Conservation (phyloP, 1,140 invertebrate genomes). For the Orius insidiosus region DNA sequence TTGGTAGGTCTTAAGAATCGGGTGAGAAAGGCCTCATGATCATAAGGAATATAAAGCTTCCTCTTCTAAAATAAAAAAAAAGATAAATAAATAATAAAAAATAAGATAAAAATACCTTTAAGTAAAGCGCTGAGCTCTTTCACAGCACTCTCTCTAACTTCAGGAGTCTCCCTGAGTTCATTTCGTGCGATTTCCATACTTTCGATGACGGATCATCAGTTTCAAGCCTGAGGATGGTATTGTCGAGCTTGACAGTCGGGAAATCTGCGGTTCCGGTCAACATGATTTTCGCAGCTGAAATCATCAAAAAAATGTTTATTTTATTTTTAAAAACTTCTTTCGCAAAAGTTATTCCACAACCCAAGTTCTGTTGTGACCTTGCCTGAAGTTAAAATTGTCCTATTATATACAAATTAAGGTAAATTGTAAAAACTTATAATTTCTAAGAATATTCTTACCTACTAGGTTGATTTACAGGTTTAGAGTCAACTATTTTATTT, state of each 20-base stretch:
- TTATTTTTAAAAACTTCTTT: no score
- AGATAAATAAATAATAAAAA: constrained; percentile 14
- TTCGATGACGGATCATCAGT: constrained; percentile 38
- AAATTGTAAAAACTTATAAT: no score
- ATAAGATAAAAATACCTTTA: constrained; percentile 33
- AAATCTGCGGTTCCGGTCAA: constrained; percentile 44
- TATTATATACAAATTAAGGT: no score
- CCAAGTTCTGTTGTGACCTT: no score
- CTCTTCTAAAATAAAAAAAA: constrained; percentile 38
- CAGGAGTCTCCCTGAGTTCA: constrained; percentile 53
- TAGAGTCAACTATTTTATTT: no score
- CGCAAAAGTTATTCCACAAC: no score
- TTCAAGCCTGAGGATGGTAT: constrained; percentile 48
- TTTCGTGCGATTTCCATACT: constrained; percentile 47
- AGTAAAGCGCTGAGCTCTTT: constrained; percentile 42
- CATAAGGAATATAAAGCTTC: constrained; percentile 41
- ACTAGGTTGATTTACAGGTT: no score
- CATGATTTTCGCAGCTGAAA: constrained; percentile 41
- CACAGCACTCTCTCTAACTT: constrained; percentile 40
- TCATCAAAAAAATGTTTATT: neutral
- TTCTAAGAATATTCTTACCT: no score
- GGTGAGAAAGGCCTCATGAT: constrained; percentile 54
- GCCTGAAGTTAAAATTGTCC: no score
- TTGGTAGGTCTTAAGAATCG: constrained; percentile 60
- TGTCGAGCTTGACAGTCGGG: constrained; percentile 46